A percentile compares a stretch with the other conserved stretches of the same genome.
phyloP scores from a whole-genome alignment of 1,140 invertebrate genomes.

The Ips nitidus region DNA sequence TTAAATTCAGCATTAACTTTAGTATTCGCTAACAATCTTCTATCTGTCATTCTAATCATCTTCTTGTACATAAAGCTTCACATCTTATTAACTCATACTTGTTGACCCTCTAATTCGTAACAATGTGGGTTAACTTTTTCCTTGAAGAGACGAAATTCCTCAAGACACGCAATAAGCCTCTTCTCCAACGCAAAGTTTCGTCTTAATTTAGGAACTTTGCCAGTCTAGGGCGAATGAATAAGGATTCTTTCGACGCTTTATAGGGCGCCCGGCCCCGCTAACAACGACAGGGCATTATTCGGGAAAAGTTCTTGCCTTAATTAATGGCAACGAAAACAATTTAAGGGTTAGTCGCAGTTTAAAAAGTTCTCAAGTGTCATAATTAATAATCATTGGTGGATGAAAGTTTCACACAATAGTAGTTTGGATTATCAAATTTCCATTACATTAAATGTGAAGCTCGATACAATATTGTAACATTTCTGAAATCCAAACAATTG shows the following conservation, averaged over 20 bases:
- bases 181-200: conserved; percentile 9
- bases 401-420: too few relatives aligned
- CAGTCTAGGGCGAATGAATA: conserved; percentile 18
- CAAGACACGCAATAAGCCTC: conserved; percentile 4
- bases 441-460: too few relatives aligned
- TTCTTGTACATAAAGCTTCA: too few relatives aligned
- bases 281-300: conserved; percentile 20
- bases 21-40: too few relatives aligned
- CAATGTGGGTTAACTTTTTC: too few relatives aligned
- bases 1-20: too few relatives aligned
- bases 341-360: conserved; percentile 4
- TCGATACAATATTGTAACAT: too few relatives aligned
- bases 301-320: conserved; percentile 12
- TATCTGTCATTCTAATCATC: too few relatives aligned
- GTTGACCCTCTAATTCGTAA: too few relatives aligned
- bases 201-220: conserved; percentile 23
- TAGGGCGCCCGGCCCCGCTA: background rate
- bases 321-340: conserved; percentile 19
- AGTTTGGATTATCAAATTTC: too few relatives aligned
- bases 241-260: conserved; percentile 23
- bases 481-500: too few relatives aligned
- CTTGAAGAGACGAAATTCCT: background rate
- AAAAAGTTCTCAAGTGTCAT: conserved; percentile 11
- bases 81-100: too few relatives aligned
- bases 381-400: conserved; percentile 6